Percentiles rank a stretch among this genome's conserved stretches.
Evolutionary conservation across 2,113 vertebrate species (phyloP).

Genomic region (Notechis scutatus): DNA sequence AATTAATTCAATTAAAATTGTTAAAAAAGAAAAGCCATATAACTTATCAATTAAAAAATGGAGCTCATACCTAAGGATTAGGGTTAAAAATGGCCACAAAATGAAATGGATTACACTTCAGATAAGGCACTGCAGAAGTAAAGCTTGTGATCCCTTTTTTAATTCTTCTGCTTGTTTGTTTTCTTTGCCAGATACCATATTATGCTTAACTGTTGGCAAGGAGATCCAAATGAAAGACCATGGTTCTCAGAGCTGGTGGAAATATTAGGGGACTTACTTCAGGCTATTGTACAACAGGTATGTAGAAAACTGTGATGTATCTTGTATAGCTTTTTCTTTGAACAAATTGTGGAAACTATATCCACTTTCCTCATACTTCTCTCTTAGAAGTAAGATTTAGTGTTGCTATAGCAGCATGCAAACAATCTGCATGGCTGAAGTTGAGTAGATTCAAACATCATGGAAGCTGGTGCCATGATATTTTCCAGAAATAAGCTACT

Average conservation of each 20-base stretch:
- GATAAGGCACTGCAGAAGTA: neutral
- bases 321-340: neutral
- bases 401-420: neutral
- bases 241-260: conserved; percentile 82
- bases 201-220: conserved; percentile 91
- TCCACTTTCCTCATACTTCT: neutral
- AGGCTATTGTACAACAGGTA: conserved; percentile 80
- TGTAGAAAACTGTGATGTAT: neutral
- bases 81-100: neutral
- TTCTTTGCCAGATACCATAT: conserved; percentile 79
- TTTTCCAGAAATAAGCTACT: neutral
- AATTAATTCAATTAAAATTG: neutral
- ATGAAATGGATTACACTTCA: neutral
- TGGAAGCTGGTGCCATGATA: neutral
- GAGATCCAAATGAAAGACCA: conserved; percentile 78
- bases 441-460: neutral
- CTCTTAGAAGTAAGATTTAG: neutral
- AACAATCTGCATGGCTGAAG: neutral
- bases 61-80: neutral
- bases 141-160: neutral
- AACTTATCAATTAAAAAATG: neutral
- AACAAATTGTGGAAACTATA: neutral
- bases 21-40: neutral
- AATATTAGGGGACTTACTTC: conserved; percentile 85
- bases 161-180: neutral